These are phyloP conservation scores for Neria commutata DNA, from an alignment of 2,888 invertebrate genomes.

Conservation along the genomic window DNA sequence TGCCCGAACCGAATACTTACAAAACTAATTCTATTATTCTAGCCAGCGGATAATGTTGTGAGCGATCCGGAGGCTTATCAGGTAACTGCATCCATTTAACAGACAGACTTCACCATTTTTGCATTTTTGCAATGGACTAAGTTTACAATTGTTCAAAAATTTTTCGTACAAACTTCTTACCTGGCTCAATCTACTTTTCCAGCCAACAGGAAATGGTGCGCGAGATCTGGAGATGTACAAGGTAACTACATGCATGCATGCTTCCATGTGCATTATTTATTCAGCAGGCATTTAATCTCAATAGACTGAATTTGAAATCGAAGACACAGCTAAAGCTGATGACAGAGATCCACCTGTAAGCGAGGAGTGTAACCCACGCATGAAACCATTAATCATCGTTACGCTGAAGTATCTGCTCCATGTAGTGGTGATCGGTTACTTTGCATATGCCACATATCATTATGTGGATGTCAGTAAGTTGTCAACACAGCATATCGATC, in stretches of 20 bases:
- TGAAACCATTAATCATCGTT: conserved; percentile 18
- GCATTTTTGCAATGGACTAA: too few species aligned
- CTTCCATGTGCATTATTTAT: not conserved
- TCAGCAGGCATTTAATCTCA: too few species aligned
- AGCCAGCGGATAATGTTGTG: too few species aligned
- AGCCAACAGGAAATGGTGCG: conserved; percentile 26
- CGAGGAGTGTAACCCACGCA: too few species aligned
- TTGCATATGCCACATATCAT: conserved; percentile 56
- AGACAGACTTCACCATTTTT: too few species aligned
- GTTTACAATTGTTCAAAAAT: too few species aligned
- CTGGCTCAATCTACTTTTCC: not conserved
- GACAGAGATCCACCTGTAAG: not conserved
- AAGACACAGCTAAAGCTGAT: conserved; percentile 21
- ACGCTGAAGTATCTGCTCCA: conserved; percentile 39
- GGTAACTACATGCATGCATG: conserved; percentile 20
- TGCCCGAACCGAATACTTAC: too few species aligned
- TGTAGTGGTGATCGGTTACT: conserved; percentile 48
- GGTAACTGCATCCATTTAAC: too few species aligned
- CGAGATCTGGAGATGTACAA: conserved; percentile 24
- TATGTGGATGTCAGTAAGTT: conserved; percentile 49
- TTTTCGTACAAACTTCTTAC: too few species aligned
- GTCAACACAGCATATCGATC: not conserved
- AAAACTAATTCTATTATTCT: too few species aligned
- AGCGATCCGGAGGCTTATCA: too few species aligned
- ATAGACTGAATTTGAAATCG: conserved; percentile 40